phyloP scores from a whole-genome alignment of 2,113 vertebrate species.

The Leptocoma aspasia region DNA sequence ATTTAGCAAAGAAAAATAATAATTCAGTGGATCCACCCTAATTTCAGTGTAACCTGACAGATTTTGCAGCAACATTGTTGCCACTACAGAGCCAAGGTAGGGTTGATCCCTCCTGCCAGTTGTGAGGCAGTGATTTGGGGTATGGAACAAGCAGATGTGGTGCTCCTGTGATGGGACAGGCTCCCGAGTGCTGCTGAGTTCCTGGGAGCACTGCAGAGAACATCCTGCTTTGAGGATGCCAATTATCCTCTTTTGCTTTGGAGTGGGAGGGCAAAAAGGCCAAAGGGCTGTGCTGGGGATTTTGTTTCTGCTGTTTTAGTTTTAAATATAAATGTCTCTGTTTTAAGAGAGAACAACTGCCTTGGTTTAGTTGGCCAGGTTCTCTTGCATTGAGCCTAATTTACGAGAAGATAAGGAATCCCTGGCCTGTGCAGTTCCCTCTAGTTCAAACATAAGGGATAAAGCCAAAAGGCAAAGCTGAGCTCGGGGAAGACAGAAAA shows the following conservation, averaged over 20 bases:
- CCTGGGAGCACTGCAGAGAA: background rate
- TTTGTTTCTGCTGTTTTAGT: background rate
- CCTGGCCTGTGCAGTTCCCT: background rate
- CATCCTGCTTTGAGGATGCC: accelerated
- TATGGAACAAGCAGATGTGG: accelerated
- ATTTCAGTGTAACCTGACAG: background rate
- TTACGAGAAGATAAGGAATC: background rate
- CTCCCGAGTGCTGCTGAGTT: background rate
- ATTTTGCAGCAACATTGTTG: background rate
- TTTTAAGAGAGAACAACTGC: background rate
- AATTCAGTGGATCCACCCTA: background rate
- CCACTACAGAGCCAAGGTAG: background rate
- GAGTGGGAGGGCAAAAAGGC: background rate
- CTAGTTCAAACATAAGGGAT: background rate
- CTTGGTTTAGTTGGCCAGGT: background rate
- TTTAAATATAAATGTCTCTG: background rate
- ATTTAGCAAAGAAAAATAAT: background rate
- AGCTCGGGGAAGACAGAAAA: background rate
- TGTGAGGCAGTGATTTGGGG: background rate
- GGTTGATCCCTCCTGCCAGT: background rate
- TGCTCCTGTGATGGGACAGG: background rate
- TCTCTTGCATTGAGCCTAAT: background rate
- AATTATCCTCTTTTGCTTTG: background rate
- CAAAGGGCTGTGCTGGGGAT: background rate
- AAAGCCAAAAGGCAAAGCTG: background rate